phyloP scores from a whole-genome alignment of 2,888 invertebrate genomes.

The Auanema sp. region DNA sequence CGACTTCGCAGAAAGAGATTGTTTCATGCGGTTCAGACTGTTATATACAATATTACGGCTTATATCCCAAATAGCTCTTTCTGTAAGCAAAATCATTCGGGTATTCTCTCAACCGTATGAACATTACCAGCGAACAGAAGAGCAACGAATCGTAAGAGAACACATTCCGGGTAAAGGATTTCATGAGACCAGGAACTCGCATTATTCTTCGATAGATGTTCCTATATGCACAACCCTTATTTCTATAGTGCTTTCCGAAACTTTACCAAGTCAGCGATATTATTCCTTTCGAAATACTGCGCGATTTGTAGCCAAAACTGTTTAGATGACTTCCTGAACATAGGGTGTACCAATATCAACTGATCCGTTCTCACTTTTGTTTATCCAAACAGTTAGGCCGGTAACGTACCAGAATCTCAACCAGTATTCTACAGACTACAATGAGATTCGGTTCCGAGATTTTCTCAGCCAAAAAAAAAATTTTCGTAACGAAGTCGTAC shows the following conservation, averaged over 20 bases:
- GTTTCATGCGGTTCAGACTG: too few species aligned
- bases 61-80: too few species aligned
- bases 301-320: conserved; percentile 14
- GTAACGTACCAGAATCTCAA: conserved; percentile 4
- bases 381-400: neutral
- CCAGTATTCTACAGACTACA: conserved; percentile 6
- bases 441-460: conserved; percentile 4
- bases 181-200: neutral
- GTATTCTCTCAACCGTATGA: too few species aligned
- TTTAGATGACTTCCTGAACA: conserved; percentile 6
- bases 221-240: neutral
- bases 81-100: too few species aligned
- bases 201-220: neutral
- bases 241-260: neutral
- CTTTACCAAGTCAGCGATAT: neutral
- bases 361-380: neutral
- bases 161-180: neutral
- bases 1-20: too few species aligned
- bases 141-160: neutral
- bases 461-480: conserved; percentile 14
- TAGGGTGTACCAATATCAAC: neutral
- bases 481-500: conserved; percentile 1
- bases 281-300: neutral
- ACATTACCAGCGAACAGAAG: neutral
- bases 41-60: too few species aligned